These are phyloP conservation scores for Camptogramma bilineatum DNA, from an alignment of 2,888 invertebrate species.

Conservation along the genomic window DNA sequence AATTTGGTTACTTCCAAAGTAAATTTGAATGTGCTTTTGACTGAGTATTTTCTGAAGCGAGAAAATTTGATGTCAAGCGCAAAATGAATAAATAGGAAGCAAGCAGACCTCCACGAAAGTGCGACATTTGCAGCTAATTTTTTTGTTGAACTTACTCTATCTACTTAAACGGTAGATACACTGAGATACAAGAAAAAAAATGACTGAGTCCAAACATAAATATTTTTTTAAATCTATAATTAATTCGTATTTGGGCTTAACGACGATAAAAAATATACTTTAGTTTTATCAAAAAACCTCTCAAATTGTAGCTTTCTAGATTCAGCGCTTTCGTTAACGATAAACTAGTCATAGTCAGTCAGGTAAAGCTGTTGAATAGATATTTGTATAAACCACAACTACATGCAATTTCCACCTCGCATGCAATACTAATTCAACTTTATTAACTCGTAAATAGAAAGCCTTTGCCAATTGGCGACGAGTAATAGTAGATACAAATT, in stretches of 20 bases:
- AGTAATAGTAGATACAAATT: slow-evolving; percentile 16
- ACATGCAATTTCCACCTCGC: slow-evolving; percentile 14
- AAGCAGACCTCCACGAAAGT: neutral
- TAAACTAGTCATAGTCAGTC: neutral
- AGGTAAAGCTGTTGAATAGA: neutral
- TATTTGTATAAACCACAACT: slow-evolving; percentile 5
- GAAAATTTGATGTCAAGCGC: slow-evolving; percentile 11
- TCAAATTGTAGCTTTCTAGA: no score
- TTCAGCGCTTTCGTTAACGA: neutral
- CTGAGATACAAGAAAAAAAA: no score
- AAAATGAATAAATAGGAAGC: slow-evolving; percentile 19
- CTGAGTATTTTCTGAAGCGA: slow-evolving; percentile 28
- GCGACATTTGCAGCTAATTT: no score
- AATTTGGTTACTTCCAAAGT: slow-evolving; percentile 37
- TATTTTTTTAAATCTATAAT: no score
- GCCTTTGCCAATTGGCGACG: slow-evolving; percentile 37
- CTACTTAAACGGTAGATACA: no score
- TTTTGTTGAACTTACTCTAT: no score
- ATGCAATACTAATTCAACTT: slow-evolving; percentile 35
- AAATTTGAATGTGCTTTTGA: slow-evolving; percentile 31
- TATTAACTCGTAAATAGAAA: slow-evolving; percentile 37
- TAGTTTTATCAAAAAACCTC: no score
- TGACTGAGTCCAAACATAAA: no score
- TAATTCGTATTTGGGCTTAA: no score
- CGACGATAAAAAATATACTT: no score